Evolutionary conservation across 64 coral and sea anemone genomes (phyloP).

Genomic region (Dendrophyllia cribrosa): DNA sequence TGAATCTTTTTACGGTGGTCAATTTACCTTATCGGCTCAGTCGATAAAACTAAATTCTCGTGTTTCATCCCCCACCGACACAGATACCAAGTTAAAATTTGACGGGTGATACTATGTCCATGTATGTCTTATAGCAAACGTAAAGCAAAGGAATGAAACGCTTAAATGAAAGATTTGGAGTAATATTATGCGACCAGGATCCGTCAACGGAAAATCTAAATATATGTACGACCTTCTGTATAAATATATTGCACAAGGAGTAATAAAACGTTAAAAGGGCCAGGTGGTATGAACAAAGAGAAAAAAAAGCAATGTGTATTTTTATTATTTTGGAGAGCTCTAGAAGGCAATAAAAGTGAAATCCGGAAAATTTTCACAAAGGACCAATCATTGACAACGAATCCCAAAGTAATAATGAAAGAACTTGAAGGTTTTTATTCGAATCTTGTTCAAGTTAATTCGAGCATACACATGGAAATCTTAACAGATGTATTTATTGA

Average conservation of each 20-base stretch:
- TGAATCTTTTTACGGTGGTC: too few species aligned
- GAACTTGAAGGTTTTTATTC: constrained; percentile 28
- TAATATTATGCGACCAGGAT: too few species aligned
- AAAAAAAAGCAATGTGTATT: constrained; percentile 20
- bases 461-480: not conserved
- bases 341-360: constrained; percentile 26
- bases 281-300: constrained; percentile 32
- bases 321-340: constrained; percentile 4
- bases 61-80: too few species aligned
- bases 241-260: not conserved
- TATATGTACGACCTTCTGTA: not conserved
- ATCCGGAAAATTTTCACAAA: not conserved
- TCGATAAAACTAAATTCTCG: too few species aligned
- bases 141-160: too few species aligned
- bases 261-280: constrained; percentile 16
- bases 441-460: not conserved
- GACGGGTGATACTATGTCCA: too few species aligned
- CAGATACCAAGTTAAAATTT: too few species aligned
- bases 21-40: too few species aligned
- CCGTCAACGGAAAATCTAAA: too few species aligned
- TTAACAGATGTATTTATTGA: not conserved
- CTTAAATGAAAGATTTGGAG: too few species aligned
- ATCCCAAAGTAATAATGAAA: constrained; percentile 45
- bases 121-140: too few species aligned
- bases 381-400: not conserved